Percentiles rank a stretch among this genome's conserved stretches.
Evolutionary conservation across 1,140 invertebrate genomes (phyloP).

Genomic region (Macrotrachela quadricornifera): DNA sequence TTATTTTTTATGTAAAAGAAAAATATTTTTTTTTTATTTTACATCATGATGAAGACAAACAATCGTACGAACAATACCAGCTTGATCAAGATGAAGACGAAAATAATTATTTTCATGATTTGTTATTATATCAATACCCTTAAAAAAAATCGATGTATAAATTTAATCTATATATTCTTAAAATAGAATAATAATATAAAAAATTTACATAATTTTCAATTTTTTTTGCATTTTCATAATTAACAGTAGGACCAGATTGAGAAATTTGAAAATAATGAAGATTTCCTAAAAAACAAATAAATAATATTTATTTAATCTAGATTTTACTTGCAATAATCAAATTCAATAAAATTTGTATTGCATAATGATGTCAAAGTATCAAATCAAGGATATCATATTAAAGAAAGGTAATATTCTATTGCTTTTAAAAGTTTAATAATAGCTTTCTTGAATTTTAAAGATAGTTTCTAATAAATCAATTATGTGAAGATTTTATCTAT

Average conservation of each 20-base stretch:
- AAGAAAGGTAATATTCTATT: too few relatives aligned
- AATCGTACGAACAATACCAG: constrained; percentile 23
- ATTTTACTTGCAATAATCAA: not conserved
- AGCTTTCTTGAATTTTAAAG: too few relatives aligned
- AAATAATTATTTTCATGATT: constrained; percentile 20
- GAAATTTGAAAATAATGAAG: constrained; percentile 2
- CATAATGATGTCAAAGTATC: not conserved
- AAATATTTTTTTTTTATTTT: constrained; percentile 4
- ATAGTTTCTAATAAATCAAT: too few relatives aligned
- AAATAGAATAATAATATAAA: too few relatives aligned
- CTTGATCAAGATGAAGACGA: constrained; percentile 24
- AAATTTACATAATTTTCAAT: too few relatives aligned
- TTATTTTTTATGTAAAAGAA: not conserved
- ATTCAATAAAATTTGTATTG: not conserved
- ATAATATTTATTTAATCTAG: not conserved
- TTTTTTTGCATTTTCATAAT: not conserved
- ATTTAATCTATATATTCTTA: not conserved
- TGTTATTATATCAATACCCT: constrained; percentile 22
- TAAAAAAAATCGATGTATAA: not conserved
- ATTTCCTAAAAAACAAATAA: not conserved
- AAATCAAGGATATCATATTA: too few relatives aligned
- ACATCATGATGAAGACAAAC: constrained; percentile 27
- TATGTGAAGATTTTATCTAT: too few relatives aligned
- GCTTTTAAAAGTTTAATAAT: too few relatives aligned
- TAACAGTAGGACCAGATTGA: not conserved